Conservation (phyloP, 2,888 invertebrate genomes). For the Drosophila seclusa region DNA sequence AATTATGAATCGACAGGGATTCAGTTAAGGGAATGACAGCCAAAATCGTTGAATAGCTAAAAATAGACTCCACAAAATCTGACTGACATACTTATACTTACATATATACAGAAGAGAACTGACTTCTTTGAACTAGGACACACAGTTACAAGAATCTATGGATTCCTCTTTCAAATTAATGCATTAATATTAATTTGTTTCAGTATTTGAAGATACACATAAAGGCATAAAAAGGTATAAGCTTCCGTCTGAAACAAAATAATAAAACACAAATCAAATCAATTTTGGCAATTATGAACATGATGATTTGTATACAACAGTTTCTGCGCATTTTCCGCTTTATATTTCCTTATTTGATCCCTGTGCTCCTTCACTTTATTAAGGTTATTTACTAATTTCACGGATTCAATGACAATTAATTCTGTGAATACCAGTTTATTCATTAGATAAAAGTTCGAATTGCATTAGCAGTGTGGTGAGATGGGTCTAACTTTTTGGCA, state of each 20-base stretch:
- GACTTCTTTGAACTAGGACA: background rate
- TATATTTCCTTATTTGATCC: background rate
- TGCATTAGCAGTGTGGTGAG: background rate
- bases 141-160: background rate
- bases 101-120: background rate
- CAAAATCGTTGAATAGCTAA: slow-evolving; percentile 15
- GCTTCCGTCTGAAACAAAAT: background rate
- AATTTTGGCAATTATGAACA: background rate
- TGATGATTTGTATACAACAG: background rate
- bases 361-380: background rate
- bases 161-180: background rate
- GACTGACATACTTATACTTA: background rate
- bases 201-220: background rate
- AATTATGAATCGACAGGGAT: slow-evolving; percentile 49
- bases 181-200: background rate
- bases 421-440: background rate
- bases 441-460: background rate
- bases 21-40: slow-evolving; percentile 44
- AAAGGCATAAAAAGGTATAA: background rate
- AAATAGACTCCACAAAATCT: slow-evolving; percentile 15
- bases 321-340: too few species aligned
- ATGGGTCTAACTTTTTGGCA: slow-evolving; percentile 4
- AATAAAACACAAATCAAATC: background rate
- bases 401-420: background rate
- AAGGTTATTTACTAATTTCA: background rate